These are phyloP conservation scores for Sericinus montela DNA, from an alignment of 2,888 invertebrate genomes.

Conservation along the genomic window DNA sequence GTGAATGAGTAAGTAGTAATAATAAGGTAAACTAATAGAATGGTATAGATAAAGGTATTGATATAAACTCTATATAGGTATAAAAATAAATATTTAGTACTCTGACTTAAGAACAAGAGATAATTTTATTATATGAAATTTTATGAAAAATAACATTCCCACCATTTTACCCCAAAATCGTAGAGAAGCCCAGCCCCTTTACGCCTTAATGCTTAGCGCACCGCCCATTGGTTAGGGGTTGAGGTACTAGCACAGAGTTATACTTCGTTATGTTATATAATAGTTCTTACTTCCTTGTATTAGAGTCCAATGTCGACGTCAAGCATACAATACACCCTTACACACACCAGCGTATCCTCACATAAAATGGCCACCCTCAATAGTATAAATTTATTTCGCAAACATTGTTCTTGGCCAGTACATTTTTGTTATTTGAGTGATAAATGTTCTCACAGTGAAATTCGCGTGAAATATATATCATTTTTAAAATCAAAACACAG, in stretches of 20 bases:
- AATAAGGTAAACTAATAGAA: no score
- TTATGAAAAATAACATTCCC: not conserved
- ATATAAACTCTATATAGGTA: no score
- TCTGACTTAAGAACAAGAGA: no score
- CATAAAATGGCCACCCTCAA: slow-evolving; percentile 43
- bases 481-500: not conserved
- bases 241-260: slow-evolving; percentile 25
- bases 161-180: slow-evolving; percentile 24
- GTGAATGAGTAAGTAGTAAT: no score
- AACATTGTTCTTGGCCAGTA: slow-evolving; percentile 38
- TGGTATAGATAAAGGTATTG: no score
- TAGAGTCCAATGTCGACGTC: slow-evolving; percentile 25
- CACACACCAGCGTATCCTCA: slow-evolving; percentile 26
- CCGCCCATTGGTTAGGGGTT: slow-evolving; percentile 48
- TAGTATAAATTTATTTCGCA: slow-evolving; percentile 55
- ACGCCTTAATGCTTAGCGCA: slow-evolving; percentile 37
- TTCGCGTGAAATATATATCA: not conserved
- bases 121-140: no score
- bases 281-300: slow-evolving; percentile 29
- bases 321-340: slow-evolving; percentile 17
- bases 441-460: slow-evolving; percentile 19
- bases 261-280: slow-evolving; percentile 23
- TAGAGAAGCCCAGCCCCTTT: slow-evolving; percentile 43
- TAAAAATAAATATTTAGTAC: no score
- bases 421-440: slow-evolving; percentile 25